Conservation (phyloP, 2,797 vertebrate species). For the Sphaeramia orbicularis region DNA sequence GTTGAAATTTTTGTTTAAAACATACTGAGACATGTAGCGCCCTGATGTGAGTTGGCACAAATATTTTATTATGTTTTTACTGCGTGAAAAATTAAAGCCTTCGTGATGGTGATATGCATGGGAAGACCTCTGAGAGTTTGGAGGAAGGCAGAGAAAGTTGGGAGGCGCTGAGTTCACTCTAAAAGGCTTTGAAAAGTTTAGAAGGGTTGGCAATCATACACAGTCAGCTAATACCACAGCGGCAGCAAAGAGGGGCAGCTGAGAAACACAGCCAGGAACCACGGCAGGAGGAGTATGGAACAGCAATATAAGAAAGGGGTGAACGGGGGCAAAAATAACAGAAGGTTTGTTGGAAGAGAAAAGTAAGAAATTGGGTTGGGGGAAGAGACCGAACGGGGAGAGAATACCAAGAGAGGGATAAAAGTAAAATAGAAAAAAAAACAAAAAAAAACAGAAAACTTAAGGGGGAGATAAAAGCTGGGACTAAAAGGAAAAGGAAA, state of each 20-base stretch:
- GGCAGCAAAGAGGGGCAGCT: conserved; percentile 62
- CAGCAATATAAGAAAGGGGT: conserved; percentile 52
- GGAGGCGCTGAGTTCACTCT: conserved; percentile 47
- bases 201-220: conserved; percentile 65
- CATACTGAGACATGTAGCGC: not conserved
- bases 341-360: conserved; percentile 35
- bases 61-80: conserved; percentile 30
- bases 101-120: conserved; percentile 72
- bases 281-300: conserved; percentile 55
- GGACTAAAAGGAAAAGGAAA: conserved; percentile 24
- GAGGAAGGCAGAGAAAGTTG: conserved; percentile 58
- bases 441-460: conserved; percentile 16
- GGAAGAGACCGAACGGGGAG: conserved; percentile 55
- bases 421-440: conserved; percentile 39
- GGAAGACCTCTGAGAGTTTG: conserved; percentile 73
- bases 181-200: conserved; percentile 57
- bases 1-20: not conserved
- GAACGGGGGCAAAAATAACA: conserved; percentile 64
- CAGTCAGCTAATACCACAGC: conserved; percentile 67
- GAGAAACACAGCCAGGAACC: conserved; percentile 70
- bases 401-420: conserved; percentile 34
- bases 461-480: conserved; percentile 51
- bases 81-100: conserved; percentile 18
- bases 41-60: conserved; percentile 17
- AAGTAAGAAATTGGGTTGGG: conserved; percentile 57